Evolutionary conservation across 1,140 invertebrate genomes (phyloP), one percentile per base, ranked within the genome.

Genomic region (Cydia splendana): DNA sequence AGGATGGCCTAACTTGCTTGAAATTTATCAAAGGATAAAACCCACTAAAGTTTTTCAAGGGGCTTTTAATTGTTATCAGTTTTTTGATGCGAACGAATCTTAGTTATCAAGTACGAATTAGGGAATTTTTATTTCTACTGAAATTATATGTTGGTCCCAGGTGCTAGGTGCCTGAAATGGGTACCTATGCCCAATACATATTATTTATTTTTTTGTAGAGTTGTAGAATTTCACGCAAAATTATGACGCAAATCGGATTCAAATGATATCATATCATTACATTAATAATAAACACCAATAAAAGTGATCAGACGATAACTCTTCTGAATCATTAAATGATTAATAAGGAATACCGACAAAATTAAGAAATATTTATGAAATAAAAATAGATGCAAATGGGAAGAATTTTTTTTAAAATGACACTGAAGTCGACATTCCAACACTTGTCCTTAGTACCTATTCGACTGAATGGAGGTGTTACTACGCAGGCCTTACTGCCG

Each of bases 401-500:
- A 69, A 69, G 13, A 69, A 30, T 5, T 4, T 38, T 30, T 53
- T 53, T 15, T 15, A 48, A 4, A 53, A 69, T 34, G 62, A 15
- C 67, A 38, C 20, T 38, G 67, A 18, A 38, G 15, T 45, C 30
- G 15, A 71, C 67, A 71, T 71, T 45, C 34, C 67, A 20, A 42
- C 67, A 71, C 18, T 9, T 71, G 67, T 71, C 34, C 34, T 42
- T 38, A 42, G n/a, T 38, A n/a, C 42, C n/a, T 28, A 69, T 69
- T 45, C 67, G n/a, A n/a, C n/a, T 71, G 30, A 71, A 71, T 71
- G 67, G 67, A 42, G n/a, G 12, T 15, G 65, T 67, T 13, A 67
- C 65, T 67, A 30, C 12, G 65, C 65, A 38, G 65, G 34, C n/a
- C n/a, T n/a, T n/a, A n/a, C n/a, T n/a, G n/a, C 65, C 20, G 5